Evolutionary conservation across 2,113 vertebrate species (phyloP).

Genomic region (Eolophus roseicapilla): DNA sequence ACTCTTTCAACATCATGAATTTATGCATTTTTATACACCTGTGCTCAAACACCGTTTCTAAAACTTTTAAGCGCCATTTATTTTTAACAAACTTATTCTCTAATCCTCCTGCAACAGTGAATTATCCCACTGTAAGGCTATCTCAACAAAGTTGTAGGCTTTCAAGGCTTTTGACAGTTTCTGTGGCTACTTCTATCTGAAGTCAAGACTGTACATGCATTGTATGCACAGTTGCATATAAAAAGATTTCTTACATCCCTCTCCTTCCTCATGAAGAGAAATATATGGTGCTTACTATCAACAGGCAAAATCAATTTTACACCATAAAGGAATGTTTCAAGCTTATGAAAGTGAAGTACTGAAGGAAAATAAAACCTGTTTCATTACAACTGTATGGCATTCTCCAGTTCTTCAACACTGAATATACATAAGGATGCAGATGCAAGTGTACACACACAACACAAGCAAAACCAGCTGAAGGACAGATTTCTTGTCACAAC

Average conservation of each 20-base stretch:
- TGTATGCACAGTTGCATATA: not conserved
- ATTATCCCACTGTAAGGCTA: not conserved
- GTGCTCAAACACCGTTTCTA: not conserved
- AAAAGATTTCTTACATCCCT: not conserved
- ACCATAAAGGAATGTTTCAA: not conserved
- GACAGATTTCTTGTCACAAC: not conserved
- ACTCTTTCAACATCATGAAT: not conserved
- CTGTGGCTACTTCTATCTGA: not conserved
- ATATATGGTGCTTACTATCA: not conserved
- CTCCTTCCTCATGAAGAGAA: not conserved
- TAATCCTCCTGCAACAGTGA: not conserved
- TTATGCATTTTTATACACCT: not conserved
- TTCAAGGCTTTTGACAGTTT: not conserved
- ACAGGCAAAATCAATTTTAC: not conserved
- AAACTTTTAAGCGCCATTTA: not conserved
- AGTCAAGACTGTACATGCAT: not conserved
- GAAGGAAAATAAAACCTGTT: not conserved
- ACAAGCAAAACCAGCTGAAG: not conserved
- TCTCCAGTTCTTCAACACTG: not conserved
- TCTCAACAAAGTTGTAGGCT: not conserved
- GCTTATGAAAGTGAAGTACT: not conserved
- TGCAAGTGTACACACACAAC: not conserved
- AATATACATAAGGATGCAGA: not conserved
- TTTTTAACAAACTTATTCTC: not conserved
- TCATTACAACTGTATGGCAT: not conserved